Conservation (phyloP, 2,797 vertebrate genomes). For the Rhynchotus rufescens region DNA sequence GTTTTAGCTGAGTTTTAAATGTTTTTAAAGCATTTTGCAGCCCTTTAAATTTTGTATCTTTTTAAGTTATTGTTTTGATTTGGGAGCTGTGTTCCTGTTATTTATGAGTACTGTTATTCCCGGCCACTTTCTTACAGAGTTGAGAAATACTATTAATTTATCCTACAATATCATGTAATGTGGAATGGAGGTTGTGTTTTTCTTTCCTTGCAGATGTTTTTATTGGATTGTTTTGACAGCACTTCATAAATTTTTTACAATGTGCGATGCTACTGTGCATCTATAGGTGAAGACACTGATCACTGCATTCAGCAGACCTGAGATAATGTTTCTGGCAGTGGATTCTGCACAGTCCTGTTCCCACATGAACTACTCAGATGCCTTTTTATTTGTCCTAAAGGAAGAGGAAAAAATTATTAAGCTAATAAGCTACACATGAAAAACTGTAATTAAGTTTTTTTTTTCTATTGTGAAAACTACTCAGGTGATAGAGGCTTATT, state of each 20-base stretch:
- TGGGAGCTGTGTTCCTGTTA: neutral
- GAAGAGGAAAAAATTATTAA: constrained; percentile 33
- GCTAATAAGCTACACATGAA: neutral
- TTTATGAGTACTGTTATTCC: neutral
- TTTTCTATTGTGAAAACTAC: constrained; percentile 18
- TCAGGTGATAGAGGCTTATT: constrained; percentile 22
- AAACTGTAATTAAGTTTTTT: neutral
- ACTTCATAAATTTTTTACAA: neutral
- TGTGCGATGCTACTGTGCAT: neutral
- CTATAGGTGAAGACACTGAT: constrained; percentile 2
- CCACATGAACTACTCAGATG: neutral
- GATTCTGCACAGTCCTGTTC: neutral
- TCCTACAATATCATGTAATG: neutral
- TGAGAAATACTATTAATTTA: neutral
- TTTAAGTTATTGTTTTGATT: constrained; percentile 15
- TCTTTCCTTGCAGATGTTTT: neutral
- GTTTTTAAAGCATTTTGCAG: neutral
- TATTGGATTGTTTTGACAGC: neutral
- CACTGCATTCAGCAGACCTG: neutral
- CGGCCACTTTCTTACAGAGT: neutral
- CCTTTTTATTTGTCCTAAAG: constrained; percentile 29
- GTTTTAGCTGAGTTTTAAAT: constrained; percentile 4
- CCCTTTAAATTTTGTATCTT: neutral
- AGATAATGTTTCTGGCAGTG: neutral
- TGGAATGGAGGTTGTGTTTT: neutral